Percentiles rank a stretch among this genome's conserved stretches.
Conservation (phyloP, 2,113 vertebrate species). For the Amphilophus citrinellus region DNA sequence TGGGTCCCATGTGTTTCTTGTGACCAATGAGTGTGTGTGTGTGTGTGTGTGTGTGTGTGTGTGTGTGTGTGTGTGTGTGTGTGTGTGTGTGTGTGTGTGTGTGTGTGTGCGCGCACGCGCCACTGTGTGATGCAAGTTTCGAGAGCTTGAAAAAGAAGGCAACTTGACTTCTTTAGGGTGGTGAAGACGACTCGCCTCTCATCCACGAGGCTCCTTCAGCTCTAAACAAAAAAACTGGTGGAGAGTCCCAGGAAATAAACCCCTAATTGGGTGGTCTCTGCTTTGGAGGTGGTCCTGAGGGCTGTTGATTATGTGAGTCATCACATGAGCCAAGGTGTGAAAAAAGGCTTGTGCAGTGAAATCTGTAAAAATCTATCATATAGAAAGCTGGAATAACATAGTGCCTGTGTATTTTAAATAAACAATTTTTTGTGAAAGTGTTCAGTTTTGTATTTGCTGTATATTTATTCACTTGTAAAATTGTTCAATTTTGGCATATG, state of each 20-base stretch:
- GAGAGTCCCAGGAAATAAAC: not conserved
- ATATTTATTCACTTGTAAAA: conserved; percentile 60
- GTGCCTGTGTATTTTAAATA: not conserved
- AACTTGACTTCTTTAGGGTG: not conserved
- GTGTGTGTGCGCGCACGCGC: too few species aligned
- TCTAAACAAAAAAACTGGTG: not conserved
- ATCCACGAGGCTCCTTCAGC: fast-evolving
- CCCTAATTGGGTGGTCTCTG: not conserved
- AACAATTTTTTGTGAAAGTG: not conserved
- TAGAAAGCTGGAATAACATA: not conserved
- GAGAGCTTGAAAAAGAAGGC: not conserved
- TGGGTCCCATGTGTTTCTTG: conserved; percentile 82
- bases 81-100: not conserved
- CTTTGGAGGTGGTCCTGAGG: not conserved
- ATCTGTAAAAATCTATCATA: conserved; percentile 44
- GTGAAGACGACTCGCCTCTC: fast-evolving
- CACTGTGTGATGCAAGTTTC: not conserved
- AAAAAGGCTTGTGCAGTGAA: not conserved
- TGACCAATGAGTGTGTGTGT: conserved; percentile 49
- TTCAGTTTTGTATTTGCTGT: conserved; percentile 27
- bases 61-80: conserved; percentile 1
- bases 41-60: not conserved
- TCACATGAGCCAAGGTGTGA: not conserved
- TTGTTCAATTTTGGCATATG: not conserved
- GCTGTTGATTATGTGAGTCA: not conserved